Percentiles rank a stretch among this genome's conserved stretches.
Conservation (phyloP, 2,888 invertebrate species). For the Agrilus cyanescens region DNA sequence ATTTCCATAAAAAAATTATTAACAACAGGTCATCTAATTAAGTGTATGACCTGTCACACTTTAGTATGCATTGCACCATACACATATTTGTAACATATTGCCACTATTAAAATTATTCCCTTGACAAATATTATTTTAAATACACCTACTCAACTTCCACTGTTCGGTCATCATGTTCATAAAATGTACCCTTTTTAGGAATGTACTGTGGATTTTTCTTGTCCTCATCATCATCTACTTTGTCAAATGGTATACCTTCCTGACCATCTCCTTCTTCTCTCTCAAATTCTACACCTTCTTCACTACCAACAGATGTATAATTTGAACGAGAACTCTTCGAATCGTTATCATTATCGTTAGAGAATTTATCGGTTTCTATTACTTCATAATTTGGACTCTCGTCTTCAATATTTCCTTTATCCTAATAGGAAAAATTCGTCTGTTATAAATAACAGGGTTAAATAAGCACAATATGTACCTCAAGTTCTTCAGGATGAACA, state of each 20-base stretch:
- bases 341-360: no score
- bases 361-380: no score
- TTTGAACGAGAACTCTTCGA: no score
- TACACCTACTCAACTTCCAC: constrained; percentile 51
- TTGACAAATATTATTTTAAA: not conserved
- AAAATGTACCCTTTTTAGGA: constrained; percentile 90
- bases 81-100: not conserved
- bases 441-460: no score
- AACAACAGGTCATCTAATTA: not conserved
- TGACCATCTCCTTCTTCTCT: constrained; percentile 63
- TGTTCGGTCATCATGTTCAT: constrained; percentile 90
- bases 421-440: no score
- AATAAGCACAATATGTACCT: no score
- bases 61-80: not conserved
- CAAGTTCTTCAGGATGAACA: no score
- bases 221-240: constrained; percentile 88
- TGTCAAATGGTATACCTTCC: constrained; percentile 43
- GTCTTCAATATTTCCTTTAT: no score
- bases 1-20: not conserved
- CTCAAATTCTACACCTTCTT: constrained; percentile 45
- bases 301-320: constrained; percentile 14
- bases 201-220: constrained; percentile 94
- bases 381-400: no score
- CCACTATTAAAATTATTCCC: not conserved
- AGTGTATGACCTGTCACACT: not conserved